phyloP scores from a whole-genome alignment of 2,888 invertebrate species.

The Nemurella pictetii region DNA sequence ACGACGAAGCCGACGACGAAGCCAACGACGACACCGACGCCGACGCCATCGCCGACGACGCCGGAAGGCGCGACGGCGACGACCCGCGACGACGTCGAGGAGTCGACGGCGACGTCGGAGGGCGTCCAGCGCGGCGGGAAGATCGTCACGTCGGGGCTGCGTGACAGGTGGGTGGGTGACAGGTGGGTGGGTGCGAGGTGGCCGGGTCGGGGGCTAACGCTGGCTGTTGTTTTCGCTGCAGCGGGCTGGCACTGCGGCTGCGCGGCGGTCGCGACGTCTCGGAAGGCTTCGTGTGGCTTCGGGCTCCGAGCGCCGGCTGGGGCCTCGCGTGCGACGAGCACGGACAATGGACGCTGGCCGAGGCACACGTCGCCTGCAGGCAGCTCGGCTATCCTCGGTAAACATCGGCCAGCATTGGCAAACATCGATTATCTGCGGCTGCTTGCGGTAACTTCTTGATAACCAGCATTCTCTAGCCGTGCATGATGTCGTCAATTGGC shows the following conservation, averaged over 20 bases:
- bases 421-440: no score
- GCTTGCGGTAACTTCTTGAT: no score
- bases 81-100: neutral
- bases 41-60: neutral
- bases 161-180: neutral
- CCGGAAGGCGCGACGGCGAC: neutral
- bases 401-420: neutral
- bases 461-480: no score
- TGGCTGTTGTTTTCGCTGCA: conserved; percentile 24
- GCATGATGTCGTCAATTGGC: no score
- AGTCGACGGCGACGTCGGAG: neutral
- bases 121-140: neutral
- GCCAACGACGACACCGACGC: conserved; percentile 14
- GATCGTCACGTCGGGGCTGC: neutral
- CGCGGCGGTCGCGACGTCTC: conserved; percentile 52
- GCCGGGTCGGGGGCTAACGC: conserved; percentile 34
- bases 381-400: conserved; percentile 57
- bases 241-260: conserved; percentile 51
- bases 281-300: conserved; percentile 56
- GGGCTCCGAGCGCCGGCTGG: conserved; percentile 53
- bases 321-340: conserved; percentile 56
- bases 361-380: conserved; percentile 57
- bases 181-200: neutral
- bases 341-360: conserved; percentile 55
- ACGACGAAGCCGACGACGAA: conserved; percentile 32